Base-by-base conservation (phyloP, 2,888 invertebrate species). In the Ctenicera cuprea region DNA sequence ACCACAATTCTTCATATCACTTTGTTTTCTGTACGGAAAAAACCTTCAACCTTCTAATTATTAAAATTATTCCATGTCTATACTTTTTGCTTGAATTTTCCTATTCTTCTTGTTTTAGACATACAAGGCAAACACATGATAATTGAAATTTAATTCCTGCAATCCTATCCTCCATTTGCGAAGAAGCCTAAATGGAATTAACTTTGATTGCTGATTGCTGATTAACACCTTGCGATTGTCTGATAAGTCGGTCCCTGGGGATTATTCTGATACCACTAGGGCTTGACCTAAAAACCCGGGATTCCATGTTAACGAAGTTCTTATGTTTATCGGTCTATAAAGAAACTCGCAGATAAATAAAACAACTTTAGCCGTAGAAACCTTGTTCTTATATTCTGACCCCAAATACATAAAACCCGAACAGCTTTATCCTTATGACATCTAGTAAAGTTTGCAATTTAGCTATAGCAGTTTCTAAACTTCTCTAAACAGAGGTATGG, bases 171-270 rank as follows among this genome's bases (percentile, higher is more conserved):
- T 8, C 33, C 33, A 33, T 33, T 33, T 33, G 33, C 5, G 33
- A 33, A 33, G 33, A 33, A 33, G 33, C 8, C 33, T 33, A 33
- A 33, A 43, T 43, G 14, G 16, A 43, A 43, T 43, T 20, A 16
- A 20, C 48, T 48, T 48, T 48, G 48, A 20, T 48, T 48, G 5
- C 20, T 48, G 48, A 48, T 48, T 48, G 48, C 48, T 48, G 48
- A 48, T 48, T 48, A 48, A 48, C 48, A 20, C 20, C 48, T 20
- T 11, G 20, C 3, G 4, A 1, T 16, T 20, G 20, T 48, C 33
- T 41, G 41, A 41, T 41, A 41, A 41, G 4, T 41, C 41, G 14
- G 14, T n/a, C 3, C 4, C 41, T 9, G 9, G 48, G 48, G 20
- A 48, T 48, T 48, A 20, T 48, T 18, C 18, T 18, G 20, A 48